Percentiles rank a stretch among this genome's conserved stretches.
Conservation (phyloP, 2,113 vertebrate species). For the Phyllopteryx taeniolatus region DNA sequence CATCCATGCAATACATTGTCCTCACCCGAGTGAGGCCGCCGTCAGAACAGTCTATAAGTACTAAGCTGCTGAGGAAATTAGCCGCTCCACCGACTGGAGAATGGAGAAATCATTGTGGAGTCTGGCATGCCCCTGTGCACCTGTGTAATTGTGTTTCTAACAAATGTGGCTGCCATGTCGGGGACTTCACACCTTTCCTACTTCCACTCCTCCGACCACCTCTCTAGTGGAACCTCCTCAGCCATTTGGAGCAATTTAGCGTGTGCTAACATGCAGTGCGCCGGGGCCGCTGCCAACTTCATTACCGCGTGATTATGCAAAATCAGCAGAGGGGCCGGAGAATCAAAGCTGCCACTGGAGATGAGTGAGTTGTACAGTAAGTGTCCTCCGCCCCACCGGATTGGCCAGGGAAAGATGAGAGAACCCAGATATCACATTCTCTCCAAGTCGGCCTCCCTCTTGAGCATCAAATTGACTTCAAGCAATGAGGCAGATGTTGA, state of each 20-base stretch:
- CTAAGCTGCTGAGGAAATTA: constrained; percentile 70
- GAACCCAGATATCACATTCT: constrained; percentile 52
- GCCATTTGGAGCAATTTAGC: constrained; percentile 18
- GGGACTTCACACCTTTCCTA: constrained; percentile 36
- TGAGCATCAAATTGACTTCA: constrained; percentile 46
- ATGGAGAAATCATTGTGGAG: constrained; percentile 69
- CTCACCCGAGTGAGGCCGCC: constrained; percentile 26
- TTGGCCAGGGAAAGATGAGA: constrained; percentile 53
- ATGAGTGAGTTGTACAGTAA: constrained; percentile 61
- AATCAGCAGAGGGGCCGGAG: constrained; percentile 59
- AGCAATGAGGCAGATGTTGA: constrained; percentile 44
- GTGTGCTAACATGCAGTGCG: constrained; percentile 17
- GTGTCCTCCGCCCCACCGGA: constrained; percentile 44
- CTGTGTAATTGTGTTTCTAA: constrained; percentile 72
- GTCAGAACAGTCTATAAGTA: constrained; percentile 63
- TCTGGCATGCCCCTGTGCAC: constrained; percentile 60
- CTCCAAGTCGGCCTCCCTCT: constrained; percentile 49
- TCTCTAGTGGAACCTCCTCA: constrained; percentile 23
- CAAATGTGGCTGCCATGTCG: constrained; percentile 58
- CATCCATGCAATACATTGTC: constrained; percentile 46
- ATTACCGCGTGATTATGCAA: constrained; percentile 65
- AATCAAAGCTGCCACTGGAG: constrained; percentile 62
- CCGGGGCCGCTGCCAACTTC: constrained; percentile 47
- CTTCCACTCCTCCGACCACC: constrained; percentile 24
- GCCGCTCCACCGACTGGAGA: constrained; percentile 64